phyloP scores from a whole-genome alignment of 2,113 vertebrate genomes.

The Ginglymostoma cirratum region DNA sequence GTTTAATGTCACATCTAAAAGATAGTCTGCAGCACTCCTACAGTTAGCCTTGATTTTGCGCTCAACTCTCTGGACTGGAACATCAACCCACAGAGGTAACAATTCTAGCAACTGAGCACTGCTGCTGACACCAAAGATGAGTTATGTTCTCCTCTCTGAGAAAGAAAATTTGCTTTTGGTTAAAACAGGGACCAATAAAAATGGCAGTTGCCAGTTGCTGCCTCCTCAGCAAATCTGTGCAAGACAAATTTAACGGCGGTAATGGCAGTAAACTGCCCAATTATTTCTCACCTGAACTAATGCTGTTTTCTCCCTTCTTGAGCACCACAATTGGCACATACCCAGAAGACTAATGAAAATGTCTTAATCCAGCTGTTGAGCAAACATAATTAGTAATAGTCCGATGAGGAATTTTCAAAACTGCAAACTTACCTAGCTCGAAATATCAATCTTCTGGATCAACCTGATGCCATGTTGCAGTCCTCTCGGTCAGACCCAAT shows the following conservation, averaged over 20 bases:
- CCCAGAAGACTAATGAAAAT: slow-evolving; percentile 14
- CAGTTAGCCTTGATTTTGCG: not conserved
- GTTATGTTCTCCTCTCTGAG: slow-evolving; percentile 55
- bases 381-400: not conserved
- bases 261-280: slow-evolving; percentile 12
- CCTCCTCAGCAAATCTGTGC: slow-evolving; percentile 8
- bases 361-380: slow-evolving; percentile 31
- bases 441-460: not conserved
- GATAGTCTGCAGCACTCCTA: not conserved
- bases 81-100: not conserved
- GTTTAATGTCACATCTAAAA: not conserved
- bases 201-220: not conserved
- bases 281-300: slow-evolving; percentile 23
- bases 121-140: slow-evolving; percentile 45
- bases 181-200: not conserved
- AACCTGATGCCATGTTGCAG: not conserved
- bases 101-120: not conserved
- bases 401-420: slow-evolving; percentile 1
- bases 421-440: not conserved
- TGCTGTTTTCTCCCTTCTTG: slow-evolving; percentile 11
- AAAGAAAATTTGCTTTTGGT: not conserved
- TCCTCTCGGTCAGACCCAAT: not conserved
- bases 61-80: not conserved
- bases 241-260: not conserved
- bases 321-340: not conserved